Base-by-base conservation (phyloP, 2,797 vertebrate genomes). In the Philypnodon macrostomus region DNA sequence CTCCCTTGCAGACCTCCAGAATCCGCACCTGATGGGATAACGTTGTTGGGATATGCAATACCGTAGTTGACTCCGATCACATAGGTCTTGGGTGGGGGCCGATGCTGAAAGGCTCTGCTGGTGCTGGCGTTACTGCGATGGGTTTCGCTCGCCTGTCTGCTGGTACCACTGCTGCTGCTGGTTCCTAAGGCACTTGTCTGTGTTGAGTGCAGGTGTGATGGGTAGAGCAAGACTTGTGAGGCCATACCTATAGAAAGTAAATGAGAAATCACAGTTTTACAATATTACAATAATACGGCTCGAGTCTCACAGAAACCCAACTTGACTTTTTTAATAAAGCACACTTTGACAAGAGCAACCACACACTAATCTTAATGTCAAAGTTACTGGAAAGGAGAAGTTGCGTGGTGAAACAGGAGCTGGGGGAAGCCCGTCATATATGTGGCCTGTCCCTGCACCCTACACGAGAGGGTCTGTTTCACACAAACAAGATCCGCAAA, bases 171-270 rank as follows among this genome's bases (percentile, higher is more conserved):
- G 90, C 84, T 93, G 92, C 92, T 80, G 92, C 92, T 80, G 91
- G 90, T 92, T 96, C 93, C 92, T 96, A 98, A 98, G 96, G 96
- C 96, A 98, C 96, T 98, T 94, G 91, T 94, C 89, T 96, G 94
- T 89, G 92, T 92, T 93, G 95, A 93, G 96, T 95, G 94, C 92
- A 93, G 89, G 85, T 97, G 93, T 76, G 93, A 92, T 93, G 96
- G 93, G 86, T 93, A 95, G 80, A 95, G 88, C 92, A 95, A 93
- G 85, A 98, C 93, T 91, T 98, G 92, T 93, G 93, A 96, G 93
- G 93, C 96, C 96, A 98, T 98, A 93, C 96, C 96, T 98, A 32
- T 40, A 58, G 42, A 59, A 19, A 14, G 33, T n/a, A n/a, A n/a
- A n/a, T n/a, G n/a, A n/a, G n/a, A n/a, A n/a, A n/a, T n/a, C n/a